A percentile compares a stretch with the other conserved stretches of the same genome.
Conservation (phyloP, 2,797 vertebrate species). For the Neomorphus geoffroyi region DNA sequence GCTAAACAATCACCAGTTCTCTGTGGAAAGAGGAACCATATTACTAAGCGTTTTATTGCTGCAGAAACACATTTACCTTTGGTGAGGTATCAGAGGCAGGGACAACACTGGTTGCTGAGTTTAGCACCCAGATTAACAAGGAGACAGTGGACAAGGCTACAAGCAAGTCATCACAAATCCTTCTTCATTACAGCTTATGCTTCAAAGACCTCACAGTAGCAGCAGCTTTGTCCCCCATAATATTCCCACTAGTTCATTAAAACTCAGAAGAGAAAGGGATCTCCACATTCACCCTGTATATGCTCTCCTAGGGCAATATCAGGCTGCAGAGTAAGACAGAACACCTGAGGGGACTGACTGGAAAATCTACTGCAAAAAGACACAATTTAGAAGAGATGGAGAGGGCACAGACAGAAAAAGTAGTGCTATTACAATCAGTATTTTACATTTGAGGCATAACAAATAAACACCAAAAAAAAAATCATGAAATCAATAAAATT, state of each 20-base stretch:
- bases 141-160: neutral
- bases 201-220: neutral
- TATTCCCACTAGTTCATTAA: neutral
- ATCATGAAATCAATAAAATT: neutral
- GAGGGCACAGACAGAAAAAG: neutral
- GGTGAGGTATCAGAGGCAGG: neutral
- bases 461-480: neutral
- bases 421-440: neutral
- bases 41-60: neutral
- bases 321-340: neutral
- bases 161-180: neutral
- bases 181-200: neutral
- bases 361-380: neutral
- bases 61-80: neutral
- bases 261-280: neutral
- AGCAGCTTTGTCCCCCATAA: neutral
- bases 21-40: neutral
- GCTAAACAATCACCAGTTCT: accelerated
- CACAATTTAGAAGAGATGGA: neutral
- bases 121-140: neutral
- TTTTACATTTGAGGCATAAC: neutral
- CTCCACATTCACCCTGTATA: too few relatives aligned
- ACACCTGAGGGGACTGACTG: neutral
- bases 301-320: neutral
- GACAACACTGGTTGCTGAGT: neutral